Evolutionary conservation across 2,888 invertebrate genomes (phyloP).

Genomic region (Napeogenes sylphis): DNA sequence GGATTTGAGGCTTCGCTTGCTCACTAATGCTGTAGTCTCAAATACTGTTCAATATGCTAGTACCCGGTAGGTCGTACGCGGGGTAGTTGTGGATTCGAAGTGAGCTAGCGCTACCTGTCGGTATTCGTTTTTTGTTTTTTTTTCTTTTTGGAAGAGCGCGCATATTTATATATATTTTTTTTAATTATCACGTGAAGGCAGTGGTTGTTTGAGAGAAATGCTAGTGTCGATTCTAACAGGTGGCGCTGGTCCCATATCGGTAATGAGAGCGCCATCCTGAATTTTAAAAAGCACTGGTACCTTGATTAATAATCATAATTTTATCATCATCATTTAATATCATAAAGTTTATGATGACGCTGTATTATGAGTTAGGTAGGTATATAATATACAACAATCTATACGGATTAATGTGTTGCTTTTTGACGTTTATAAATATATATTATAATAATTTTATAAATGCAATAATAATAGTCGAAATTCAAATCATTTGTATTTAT

Average conservation of each 20-base stretch:
- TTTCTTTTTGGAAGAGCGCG: slow-evolving; percentile 8
- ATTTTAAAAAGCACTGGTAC: slow-evolving; percentile 40
- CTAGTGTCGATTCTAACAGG: slow-evolving; percentile 45
- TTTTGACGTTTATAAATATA: slow-evolving; percentile 25
- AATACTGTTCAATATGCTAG: slow-evolving; percentile 50
- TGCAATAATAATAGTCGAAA: slow-evolving; percentile 9
- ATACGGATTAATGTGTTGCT: slow-evolving; percentile 26
- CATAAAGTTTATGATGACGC: slow-evolving; percentile 65
- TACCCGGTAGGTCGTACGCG: slow-evolving; percentile 31
- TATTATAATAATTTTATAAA: slow-evolving; percentile 18
- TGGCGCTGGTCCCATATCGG: slow-evolving; percentile 65
- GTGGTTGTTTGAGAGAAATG: slow-evolving; percentile 57
- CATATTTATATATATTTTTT: slow-evolving; percentile 16
- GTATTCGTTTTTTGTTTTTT: slow-evolving; percentile 18
- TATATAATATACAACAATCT: neutral
- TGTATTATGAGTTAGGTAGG: slow-evolving; percentile 25
- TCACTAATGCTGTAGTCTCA: slow-evolving; percentile 44
- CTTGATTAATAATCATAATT: slow-evolving; percentile 2
- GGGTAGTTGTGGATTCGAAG: slow-evolving; percentile 24
- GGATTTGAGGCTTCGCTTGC: slow-evolving; percentile 41
- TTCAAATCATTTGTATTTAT: neutral
- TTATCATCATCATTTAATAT: slow-evolving; percentile 15
- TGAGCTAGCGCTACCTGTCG: slow-evolving; percentile 34
- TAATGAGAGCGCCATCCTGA: slow-evolving; percentile 71
- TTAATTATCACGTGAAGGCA: slow-evolving; percentile 49